Base-by-base conservation (phyloP, 2,113 vertebrate species). In the Neotragus pygmaeus region DNA sequence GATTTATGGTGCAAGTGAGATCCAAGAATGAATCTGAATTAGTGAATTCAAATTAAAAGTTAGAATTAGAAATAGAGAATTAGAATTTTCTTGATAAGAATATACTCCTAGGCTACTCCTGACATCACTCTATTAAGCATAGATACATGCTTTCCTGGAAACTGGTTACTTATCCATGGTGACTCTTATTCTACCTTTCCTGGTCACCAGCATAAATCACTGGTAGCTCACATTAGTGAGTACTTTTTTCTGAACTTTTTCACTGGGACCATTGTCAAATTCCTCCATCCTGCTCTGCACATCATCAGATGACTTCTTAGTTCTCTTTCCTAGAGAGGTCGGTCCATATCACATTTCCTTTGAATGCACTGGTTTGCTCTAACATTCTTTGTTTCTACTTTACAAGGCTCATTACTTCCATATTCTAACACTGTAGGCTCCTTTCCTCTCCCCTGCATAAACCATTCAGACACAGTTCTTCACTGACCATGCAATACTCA, bases 331-430 rank as follows among this genome's bases (percentile, higher is more conserved):
- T 43, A 53, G 83, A 80, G 39, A 83, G 15, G 4, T 25, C 19
- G 25, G 8, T 30, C 6, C 6, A 64, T 47, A 14, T 33, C 25
- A 17, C 2, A 23, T 82, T 88, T 23, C 43, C 1, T 87, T 36
- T 21, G 8, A 66, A 75, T 2, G 1, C 16, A 23, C 0, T 21
- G 13, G 2, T 83, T 83, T 87, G 3, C 36, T 33, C 0, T 27
- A 51, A 10, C 25, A 66, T 25, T 47, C 19, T 51, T 57, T 53
- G 23, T 62, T 58, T 7, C 49, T 49, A 33, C 47, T 60, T 77
- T 75, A 30, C 8, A 39, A 85, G 7, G 10, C 2, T 64, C 21
- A 39, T 60, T 66, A 30, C 3, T 88, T 57, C 10, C 39, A 11
- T 12, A 39, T 2, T 13, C 1, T 9, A 19, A 62, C 10, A 13